These are phyloP conservation scores for Tonatia bakeri DNA, from an alignment of 2,113 vertebrate genomes.

Conservation along the genomic window DNA sequence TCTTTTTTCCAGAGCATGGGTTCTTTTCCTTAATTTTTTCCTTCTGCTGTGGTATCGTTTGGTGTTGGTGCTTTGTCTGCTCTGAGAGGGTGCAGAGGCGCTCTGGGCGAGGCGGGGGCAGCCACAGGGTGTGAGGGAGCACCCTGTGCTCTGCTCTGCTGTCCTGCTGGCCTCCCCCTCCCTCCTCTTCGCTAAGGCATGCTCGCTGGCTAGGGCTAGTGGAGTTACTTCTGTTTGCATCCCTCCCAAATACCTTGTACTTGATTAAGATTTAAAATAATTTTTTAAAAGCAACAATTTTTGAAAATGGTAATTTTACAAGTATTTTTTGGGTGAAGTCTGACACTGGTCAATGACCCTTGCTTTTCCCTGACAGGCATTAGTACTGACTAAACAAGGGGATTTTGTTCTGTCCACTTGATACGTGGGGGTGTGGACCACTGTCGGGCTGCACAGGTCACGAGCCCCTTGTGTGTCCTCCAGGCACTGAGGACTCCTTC, in stretches of 20 bases:
- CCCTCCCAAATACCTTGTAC: not conserved
- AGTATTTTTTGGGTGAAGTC: not conserved
- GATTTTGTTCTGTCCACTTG: not conserved
- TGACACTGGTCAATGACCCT: not conserved
- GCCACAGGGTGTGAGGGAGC: not conserved
- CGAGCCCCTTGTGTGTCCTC: not conserved
- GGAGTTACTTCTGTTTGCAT: not conserved
- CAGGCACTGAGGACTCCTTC: not conserved
- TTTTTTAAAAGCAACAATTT: not conserved
- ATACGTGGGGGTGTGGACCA: not conserved
- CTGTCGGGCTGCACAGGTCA: not conserved
- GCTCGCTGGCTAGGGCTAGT: not conserved
- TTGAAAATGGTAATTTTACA: not conserved
- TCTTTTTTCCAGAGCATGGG: not conserved
- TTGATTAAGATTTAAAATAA: not conserved
- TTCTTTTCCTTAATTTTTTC: not conserved
- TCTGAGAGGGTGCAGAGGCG: not conserved
- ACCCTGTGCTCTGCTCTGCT: not conserved
- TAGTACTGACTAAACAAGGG: not conserved
- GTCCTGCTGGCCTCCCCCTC: not conserved
- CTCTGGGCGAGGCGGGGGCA: not conserved
- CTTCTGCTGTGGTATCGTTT: not conserved
- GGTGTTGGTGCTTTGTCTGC: not conserved
- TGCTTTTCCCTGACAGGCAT: not conserved
- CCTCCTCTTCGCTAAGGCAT: not conserved